Percentiles rank a stretch among this genome's conserved stretches.
Conservation (phyloP, 2,113 vertebrate species). For the Seriola quinqueradiata region DNA sequence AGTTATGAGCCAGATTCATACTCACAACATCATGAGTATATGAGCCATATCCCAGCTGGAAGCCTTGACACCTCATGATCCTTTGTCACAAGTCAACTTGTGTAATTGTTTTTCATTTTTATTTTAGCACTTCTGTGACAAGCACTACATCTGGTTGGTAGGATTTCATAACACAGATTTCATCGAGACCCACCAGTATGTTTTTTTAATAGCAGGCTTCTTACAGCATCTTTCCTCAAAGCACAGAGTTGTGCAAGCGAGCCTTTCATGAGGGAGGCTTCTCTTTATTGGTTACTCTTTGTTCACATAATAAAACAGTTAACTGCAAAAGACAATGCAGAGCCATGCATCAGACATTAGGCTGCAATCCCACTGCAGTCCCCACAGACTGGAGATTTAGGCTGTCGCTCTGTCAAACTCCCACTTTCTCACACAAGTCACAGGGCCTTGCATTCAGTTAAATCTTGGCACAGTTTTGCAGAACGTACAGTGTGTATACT, state of each 20-base stretch:
- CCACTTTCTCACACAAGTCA: slow-evolving; percentile 69
- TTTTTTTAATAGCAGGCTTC: slow-evolving; percentile 44
- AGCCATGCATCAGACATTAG: slow-evolving; percentile 60
- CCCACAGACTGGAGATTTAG: slow-evolving; percentile 61
- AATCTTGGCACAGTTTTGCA: slow-evolving; percentile 49
- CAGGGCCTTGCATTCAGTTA: slow-evolving; percentile 49
- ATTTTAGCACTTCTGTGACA: slow-evolving; percentile 29
- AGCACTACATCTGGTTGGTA: slow-evolving; percentile 49
- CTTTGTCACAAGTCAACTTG: slow-evolving; percentile 36
- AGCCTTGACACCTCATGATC: slow-evolving; percentile 20
- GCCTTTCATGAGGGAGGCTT: slow-evolving; percentile 63
- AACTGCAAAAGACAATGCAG: slow-evolving; percentile 60
- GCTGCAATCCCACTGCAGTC: slow-evolving; percentile 46
- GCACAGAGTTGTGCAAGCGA: slow-evolving; percentile 59
- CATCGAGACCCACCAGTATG: slow-evolving; percentile 30
- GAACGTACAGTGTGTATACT: slow-evolving; percentile 7
- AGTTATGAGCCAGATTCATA: slow-evolving; percentile 3
- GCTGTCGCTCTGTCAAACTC: slow-evolving; percentile 64
- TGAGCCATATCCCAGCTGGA: neutral
- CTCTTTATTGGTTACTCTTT: slow-evolving; percentile 64
- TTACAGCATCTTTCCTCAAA: slow-evolving; percentile 48
- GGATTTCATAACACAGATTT: slow-evolving; percentile 55
- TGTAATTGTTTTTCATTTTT: slow-evolving; percentile 42
- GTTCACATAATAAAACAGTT: slow-evolving; percentile 73
- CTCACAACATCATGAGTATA: neutral